Evolutionary conservation across 2,113 vertebrate species (phyloP).

Genomic region (Sylvia atricapilla): DNA sequence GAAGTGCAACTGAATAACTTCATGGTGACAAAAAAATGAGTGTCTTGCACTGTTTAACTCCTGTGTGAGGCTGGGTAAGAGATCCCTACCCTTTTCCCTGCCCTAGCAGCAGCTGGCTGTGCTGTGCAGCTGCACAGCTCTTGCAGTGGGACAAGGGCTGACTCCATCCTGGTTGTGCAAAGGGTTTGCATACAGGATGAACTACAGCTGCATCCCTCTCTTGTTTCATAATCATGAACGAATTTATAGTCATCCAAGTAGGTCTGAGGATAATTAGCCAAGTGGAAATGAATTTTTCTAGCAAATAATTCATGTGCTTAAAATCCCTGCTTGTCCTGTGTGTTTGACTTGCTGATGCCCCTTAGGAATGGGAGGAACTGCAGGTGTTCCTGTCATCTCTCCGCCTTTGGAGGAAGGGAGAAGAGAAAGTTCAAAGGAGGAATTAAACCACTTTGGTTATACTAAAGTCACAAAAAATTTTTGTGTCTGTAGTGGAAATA

Average conservation of each 20-base stretch:
- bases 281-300: neutral
- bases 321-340: neutral
- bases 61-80: neutral
- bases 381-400: neutral
- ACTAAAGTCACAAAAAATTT: neutral
- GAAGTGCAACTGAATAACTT: neutral
- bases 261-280: neutral
- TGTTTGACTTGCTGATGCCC: neutral
- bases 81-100: neutral
- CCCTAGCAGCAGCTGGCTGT: neutral
- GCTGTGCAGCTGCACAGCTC: constrained; percentile 24
- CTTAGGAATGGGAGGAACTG: neutral
- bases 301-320: constrained; percentile 1
- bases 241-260: neutral
- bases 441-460: neutral
- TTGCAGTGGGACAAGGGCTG: neutral
- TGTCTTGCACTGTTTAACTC: neutral
- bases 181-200: neutral
- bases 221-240: neutral
- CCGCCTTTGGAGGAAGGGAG: neutral
- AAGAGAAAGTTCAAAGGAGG: neutral
- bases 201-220: neutral
- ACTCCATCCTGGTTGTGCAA: neutral
- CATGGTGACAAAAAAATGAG: neutral
- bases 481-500: neutral